phyloP scores from a whole-genome alignment of 2,797 vertebrate genomes.

The Argya squamiceps region DNA sequence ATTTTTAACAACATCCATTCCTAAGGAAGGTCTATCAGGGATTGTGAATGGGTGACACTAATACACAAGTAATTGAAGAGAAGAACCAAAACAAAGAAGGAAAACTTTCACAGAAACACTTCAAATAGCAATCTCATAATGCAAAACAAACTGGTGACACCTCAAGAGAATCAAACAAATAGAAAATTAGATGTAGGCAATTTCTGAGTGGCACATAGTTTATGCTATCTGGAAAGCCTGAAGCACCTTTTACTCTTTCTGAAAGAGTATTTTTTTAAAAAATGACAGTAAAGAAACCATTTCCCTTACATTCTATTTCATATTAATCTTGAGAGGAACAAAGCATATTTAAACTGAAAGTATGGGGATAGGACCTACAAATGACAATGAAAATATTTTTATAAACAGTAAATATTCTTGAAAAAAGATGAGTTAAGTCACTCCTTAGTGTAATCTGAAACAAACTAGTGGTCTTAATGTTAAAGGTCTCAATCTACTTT shows the following conservation, averaged over 20 bases:
- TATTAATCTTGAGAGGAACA: not conserved
- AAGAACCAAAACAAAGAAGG: not conserved
- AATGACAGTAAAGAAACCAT: not conserved
- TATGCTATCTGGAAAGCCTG: not conserved
- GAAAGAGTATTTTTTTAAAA: not conserved
- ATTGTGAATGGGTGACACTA: not conserved
- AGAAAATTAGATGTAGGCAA: not conserved
- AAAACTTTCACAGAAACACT: not conserved
- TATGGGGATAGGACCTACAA: not conserved
- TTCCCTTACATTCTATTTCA: not conserved
- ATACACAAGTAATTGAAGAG: not conserved
- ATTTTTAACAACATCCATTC: not conserved
- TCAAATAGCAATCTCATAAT: not conserved
- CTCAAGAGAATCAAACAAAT: not conserved
- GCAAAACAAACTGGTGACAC: not conserved
- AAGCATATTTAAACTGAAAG: not conserved
- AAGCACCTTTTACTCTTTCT: not conserved
- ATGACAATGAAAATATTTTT: not conserved
- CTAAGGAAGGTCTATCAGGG: not conserved
- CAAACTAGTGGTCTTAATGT: not conserved
- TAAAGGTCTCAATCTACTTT: not conserved
- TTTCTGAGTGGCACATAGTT: not conserved
- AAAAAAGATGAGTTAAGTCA: not conserved
- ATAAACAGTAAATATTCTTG: not conserved
- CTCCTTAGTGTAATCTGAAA: not conserved